Evolutionary conservation across 2,888 invertebrate genomes (phyloP).

Genomic region (Ophion slaviceki): DNA sequence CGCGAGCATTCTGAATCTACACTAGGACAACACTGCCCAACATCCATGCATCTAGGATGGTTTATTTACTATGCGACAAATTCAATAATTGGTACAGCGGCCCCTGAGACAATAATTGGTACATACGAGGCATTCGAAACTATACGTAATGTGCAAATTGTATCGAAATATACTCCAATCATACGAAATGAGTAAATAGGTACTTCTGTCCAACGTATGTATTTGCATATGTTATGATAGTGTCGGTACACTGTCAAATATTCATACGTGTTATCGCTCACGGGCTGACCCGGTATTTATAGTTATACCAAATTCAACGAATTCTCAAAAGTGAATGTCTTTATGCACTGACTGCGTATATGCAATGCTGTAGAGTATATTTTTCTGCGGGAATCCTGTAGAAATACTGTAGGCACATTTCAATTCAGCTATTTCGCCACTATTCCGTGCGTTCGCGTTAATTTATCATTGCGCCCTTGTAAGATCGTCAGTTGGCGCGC

Average conservation of each 20-base stretch:
- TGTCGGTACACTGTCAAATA: background rate
- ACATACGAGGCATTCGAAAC: background rate
- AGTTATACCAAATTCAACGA: background rate
- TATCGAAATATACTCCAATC: background rate
- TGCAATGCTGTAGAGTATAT: background rate
- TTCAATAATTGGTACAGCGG: background rate
- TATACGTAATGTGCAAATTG: background rate
- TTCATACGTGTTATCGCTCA: background rate
- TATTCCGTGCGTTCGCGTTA: slow-evolving; percentile 33
- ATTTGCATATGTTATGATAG: background rate
- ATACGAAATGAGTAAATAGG: background rate
- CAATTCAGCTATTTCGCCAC: slow-evolving; percentile 1
- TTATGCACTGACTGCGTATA: background rate
- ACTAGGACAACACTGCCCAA: background rate
- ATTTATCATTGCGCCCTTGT: slow-evolving; percentile 42
- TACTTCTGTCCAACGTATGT: background rate
- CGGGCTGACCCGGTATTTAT: background rate
- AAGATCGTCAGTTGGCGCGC: slow-evolving; percentile 1
- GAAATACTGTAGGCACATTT: background rate
- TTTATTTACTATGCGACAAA: background rate
- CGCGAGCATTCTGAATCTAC: background rate
- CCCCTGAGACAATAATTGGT: background rate
- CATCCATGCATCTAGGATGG: background rate
- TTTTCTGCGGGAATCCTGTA: background rate
- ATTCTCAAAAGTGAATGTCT: background rate